Conservation (phyloP, 2,113 vertebrate species). For the Nibea coibor region DNA sequence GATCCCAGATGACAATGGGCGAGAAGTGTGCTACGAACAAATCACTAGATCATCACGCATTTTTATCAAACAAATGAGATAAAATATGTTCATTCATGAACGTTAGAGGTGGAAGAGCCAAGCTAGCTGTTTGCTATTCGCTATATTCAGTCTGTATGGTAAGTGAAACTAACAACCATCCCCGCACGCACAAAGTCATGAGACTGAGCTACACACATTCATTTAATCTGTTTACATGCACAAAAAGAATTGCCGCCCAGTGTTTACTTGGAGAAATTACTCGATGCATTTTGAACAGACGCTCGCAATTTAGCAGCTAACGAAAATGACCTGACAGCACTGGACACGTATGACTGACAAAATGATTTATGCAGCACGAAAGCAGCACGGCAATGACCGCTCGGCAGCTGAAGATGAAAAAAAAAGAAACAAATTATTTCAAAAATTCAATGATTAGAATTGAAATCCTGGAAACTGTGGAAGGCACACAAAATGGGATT, state of each 20-base stretch:
- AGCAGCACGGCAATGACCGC: neutral
- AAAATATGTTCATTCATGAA: too few relatives aligned
- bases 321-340: neutral
- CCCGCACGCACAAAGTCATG: too few relatives aligned
- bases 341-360: neutral
- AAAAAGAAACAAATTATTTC: neutral
- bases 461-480: conserved; percentile 26
- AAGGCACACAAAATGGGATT: conserved; percentile 27
- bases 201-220: too few relatives aligned
- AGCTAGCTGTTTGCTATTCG: too few relatives aligned
- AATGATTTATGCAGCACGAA: neutral
- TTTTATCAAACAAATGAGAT: too few relatives aligned
- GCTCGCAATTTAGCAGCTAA: neutral
- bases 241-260: neutral
- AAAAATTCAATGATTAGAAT: conserved; percentile 1
- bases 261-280: too few relatives aligned
- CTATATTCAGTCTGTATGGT: too few relatives aligned
- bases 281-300: neutral
- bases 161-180: too few relatives aligned
- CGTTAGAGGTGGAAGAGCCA: too few relatives aligned
- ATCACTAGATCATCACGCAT: too few relatives aligned
- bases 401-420: neutral
- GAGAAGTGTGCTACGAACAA: too few relatives aligned
- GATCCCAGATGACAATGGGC: too few relatives aligned
- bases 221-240: neutral